Percentiles rank a stretch among this genome's conserved stretches.
Conservation (phyloP, 2,888 invertebrate genomes). For the Chaetoderma sp. region DNA sequence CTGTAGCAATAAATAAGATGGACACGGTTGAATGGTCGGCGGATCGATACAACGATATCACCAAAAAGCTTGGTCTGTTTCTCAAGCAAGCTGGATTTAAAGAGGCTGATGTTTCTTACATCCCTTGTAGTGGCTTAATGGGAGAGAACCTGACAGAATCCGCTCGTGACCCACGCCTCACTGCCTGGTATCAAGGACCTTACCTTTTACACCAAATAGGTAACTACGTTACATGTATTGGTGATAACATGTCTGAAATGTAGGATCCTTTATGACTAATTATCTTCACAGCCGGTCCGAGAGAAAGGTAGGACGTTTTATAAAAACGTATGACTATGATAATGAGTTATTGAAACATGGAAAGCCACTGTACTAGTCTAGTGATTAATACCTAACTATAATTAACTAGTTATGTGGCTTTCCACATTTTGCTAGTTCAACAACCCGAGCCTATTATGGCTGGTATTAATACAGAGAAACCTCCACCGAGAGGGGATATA, state of each 20-base stretch:
- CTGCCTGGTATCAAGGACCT: slow-evolving; percentile 84
- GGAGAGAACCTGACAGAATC: slow-evolving; percentile 89
- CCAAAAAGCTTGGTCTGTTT: slow-evolving; percentile 79
- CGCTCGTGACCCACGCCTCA: slow-evolving; percentile 76
- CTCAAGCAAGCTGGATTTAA: slow-evolving; percentile 92
- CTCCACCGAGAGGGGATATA: too few relatives aligned
- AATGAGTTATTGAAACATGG: too few relatives aligned
- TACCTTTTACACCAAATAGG: slow-evolving; percentile 87
- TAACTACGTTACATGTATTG: slow-evolving; percentile 56
- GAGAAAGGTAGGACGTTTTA: too few relatives aligned
- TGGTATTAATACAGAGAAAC: too few relatives aligned
- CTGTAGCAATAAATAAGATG: slow-evolving; percentile 96
- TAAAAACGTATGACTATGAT: too few relatives aligned
- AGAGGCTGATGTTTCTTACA: slow-evolving; percentile 86
- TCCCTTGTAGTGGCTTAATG: slow-evolving; percentile 96
- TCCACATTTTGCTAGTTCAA: too few relatives aligned
- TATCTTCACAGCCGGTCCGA: too few relatives aligned
- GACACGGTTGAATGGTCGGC: slow-evolving; percentile 96
- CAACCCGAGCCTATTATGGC: too few relatives aligned
- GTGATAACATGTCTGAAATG: background rate
- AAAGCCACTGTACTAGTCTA: too few relatives aligned
- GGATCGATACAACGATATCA: slow-evolving; percentile 90
- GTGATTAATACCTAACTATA: too few relatives aligned
- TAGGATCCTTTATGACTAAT: too few relatives aligned
- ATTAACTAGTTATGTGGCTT: too few relatives aligned